Evolutionary conservation across 1,140 invertebrate species (phyloP).

Genomic region (Aphelenchoides fujianensis): DNA sequence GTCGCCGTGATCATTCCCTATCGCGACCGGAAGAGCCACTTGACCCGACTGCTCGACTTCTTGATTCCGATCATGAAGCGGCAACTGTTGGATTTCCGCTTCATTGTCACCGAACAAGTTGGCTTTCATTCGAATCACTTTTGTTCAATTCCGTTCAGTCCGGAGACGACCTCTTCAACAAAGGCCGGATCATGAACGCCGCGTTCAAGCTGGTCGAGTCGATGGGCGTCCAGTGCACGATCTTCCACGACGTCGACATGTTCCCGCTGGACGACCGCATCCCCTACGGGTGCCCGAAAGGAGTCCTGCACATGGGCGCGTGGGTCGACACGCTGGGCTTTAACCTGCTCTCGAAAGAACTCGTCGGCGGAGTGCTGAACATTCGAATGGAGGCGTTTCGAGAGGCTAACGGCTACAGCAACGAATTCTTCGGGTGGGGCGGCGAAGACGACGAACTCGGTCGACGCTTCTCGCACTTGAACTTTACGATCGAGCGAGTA

Average conservation of each 20-base stretch:
- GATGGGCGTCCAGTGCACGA: conserved; percentile 52
- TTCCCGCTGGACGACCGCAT: conserved; percentile 83
- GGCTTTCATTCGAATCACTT: conserved; percentile 23
- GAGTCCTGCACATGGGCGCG: conserved; percentile 78
- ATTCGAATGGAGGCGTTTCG: conserved; percentile 70
- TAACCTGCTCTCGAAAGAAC: conserved; percentile 76
- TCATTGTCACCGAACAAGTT: conserved; percentile 63
- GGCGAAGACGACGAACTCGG: conserved; percentile 81
- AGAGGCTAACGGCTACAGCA: conserved; percentile 84
- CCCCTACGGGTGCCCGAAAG: conserved; percentile 71
- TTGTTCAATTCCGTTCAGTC: conserved; percentile 63
- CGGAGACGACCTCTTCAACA: conserved; percentile 75
- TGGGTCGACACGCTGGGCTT: conserved; percentile 82
- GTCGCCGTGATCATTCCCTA: conserved; percentile 85
- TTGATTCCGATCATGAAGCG: conserved; percentile 83
- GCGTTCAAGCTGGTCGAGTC: conserved; percentile 69
- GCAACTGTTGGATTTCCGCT: conserved; percentile 68
- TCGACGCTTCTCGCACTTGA: conserved; percentile 54
- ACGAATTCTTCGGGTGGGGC: conserved; percentile 78
- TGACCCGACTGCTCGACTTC: conserved; percentile 69
- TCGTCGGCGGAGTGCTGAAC: conserved; percentile 75
- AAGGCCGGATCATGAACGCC: conserved; percentile 87
- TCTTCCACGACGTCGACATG: conserved; percentile 71
- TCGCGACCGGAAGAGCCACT: conserved; percentile 76
- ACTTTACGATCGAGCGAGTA: conserved; percentile 67